Percentiles rank a stretch among this genome's conserved stretches.
Conservation (phyloP, 2,113 vertebrate species). For the Malurus melanocephalus region DNA sequence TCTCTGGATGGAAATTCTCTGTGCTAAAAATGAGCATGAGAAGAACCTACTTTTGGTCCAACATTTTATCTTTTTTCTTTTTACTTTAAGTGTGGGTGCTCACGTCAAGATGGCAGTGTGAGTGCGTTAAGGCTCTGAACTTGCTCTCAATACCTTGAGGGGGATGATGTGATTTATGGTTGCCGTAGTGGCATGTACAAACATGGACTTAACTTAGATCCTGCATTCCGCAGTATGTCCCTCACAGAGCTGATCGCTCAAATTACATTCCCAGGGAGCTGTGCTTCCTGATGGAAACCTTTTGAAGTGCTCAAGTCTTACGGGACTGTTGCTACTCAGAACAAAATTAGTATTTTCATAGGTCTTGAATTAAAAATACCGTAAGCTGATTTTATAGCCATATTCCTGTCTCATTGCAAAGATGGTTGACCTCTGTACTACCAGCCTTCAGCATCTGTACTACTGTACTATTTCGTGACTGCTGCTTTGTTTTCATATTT, state of each 20-base stretch:
- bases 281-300: background rate
- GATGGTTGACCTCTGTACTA: background rate
- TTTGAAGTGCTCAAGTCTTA: background rate
- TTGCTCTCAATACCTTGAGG: background rate
- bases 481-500: background rate
- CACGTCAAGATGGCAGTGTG: background rate
- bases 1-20: background rate
- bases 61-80: background rate
- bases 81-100: background rate
- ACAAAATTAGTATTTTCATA: background rate
- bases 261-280: background rate
- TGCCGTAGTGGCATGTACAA: background rate
- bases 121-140: background rate
- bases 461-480: background rate
- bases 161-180: background rate
- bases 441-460: background rate
- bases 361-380: background rate
- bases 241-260: background rate
- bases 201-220: background rate
- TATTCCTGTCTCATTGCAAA: background rate
- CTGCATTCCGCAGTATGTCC: background rate
- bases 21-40: background rate
- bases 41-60: background rate
- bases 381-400: background rate
- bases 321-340: background rate